A percentile compares a stretch with the other conserved stretches of the same genome.
Evolutionary conservation across 2,797 vertebrate genomes (phyloP).

Genomic region (Orientallactaga sibirica): DNA sequence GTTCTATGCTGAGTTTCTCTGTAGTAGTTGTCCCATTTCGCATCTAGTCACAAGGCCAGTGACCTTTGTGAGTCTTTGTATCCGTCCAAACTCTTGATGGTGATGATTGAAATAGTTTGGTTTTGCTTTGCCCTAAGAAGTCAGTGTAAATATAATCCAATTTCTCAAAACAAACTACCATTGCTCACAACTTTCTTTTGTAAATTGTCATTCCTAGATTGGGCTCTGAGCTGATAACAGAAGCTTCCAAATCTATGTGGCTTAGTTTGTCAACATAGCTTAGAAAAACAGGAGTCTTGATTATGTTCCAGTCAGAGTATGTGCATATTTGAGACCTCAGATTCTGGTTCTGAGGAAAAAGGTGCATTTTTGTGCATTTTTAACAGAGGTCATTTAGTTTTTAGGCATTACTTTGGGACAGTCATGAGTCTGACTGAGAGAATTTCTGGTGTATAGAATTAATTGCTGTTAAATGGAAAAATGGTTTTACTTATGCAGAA

Average conservation of each 20-base stretch:
- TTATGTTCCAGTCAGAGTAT: background rate
- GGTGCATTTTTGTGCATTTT: constrained; percentile 53
- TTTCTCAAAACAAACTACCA: background rate
- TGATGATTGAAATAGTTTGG: background rate
- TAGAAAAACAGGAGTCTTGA: constrained; percentile 53
- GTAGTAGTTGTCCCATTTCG: background rate
- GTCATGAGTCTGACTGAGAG: constrained; percentile 49
- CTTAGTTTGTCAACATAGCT: constrained; percentile 56
- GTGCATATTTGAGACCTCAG: constrained; percentile 37
- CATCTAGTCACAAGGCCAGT: background rate
- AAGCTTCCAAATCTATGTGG: constrained; percentile 59
- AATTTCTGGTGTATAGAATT: constrained; percentile 54
- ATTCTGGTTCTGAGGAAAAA: constrained; percentile 23
- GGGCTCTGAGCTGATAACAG: constrained; percentile 38
- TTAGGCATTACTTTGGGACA: background rate
- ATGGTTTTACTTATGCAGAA: constrained; percentile 59
- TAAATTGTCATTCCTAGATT: constrained; percentile 50
- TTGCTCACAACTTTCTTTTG: constrained; percentile 57
- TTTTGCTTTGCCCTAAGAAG: constrained; percentile 55
- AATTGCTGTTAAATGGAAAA: constrained; percentile 57
- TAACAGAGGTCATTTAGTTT: constrained; percentile 58
- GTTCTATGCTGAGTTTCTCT: background rate
- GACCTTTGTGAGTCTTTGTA: constrained; percentile 16
- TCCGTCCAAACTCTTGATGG: background rate
- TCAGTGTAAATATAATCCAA: background rate